A percentile compares a stretch with the other conserved stretches of the same genome.
Conservation (phyloP, 2,797 vertebrate genomes). For the Podarcis siculus region DNA sequence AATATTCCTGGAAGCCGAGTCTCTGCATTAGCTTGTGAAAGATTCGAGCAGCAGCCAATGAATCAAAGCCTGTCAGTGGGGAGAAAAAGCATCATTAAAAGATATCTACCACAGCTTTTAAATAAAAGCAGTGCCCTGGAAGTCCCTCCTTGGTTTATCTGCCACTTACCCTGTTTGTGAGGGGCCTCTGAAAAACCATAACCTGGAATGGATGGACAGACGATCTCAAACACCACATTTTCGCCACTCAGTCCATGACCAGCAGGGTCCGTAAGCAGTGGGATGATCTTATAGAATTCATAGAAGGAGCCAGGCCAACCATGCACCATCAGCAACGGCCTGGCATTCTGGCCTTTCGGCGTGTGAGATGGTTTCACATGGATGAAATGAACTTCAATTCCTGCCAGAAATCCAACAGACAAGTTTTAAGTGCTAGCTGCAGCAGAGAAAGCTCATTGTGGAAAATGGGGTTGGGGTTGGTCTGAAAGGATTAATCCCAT, state of each 20-base stretch:
- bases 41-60: constrained; percentile 80
- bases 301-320: constrained; percentile 93
- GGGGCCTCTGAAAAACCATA: constrained; percentile 90
- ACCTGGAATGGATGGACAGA: constrained; percentile 92
- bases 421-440: constrained; percentile 31
- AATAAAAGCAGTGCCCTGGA: background rate
- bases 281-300: constrained; percentile 90
- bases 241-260: constrained; percentile 57
- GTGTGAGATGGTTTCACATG: constrained; percentile 81
- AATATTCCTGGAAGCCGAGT: constrained; percentile 86
- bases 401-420: constrained; percentile 71
- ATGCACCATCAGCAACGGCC: constrained; percentile 87
- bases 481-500: background rate
- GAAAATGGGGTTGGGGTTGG: background rate
- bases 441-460: background rate
- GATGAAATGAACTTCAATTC: constrained; percentile 88
- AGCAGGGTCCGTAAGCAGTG: constrained; percentile 81
- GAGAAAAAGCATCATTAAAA: constrained; percentile 8
- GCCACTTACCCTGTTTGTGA: constrained; percentile 80
- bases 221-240: constrained; percentile 82
- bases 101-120: background rate
- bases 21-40: constrained; percentile 90
- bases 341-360: constrained; percentile 72
- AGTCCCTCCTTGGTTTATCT: background rate
- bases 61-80: constrained; percentile 80